A percentile compares a stretch with the other conserved stretches of the same genome.
phyloP scores from a whole-genome alignment of 2,888 invertebrate genomes.

The Augiades crinisus region DNA sequence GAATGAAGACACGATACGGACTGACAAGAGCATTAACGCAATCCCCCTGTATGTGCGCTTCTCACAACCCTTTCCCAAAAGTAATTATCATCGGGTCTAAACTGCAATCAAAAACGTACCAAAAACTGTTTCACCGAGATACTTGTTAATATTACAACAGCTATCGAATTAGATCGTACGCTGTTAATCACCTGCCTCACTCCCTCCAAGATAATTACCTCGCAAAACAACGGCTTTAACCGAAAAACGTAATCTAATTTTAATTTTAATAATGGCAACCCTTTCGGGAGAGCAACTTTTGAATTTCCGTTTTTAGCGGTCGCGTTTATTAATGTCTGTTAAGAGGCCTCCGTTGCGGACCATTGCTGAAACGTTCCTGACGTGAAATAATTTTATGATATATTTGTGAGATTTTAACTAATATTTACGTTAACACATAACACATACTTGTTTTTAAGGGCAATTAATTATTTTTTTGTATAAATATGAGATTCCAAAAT shows the following conservation, averaged over 20 bases:
- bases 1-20: background rate
- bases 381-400: background rate
- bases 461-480: too few species aligned
- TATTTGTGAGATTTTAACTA: too few species aligned
- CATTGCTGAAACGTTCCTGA: conserved; percentile 11
- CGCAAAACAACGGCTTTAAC: conserved; percentile 60
- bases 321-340: conserved; percentile 40
- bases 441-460: too few species aligned
- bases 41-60: conserved; percentile 43
- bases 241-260: conserved; percentile 74
- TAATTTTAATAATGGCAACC: conserved; percentile 71
- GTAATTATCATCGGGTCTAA: conserved; percentile 75
- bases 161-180: conserved; percentile 67
- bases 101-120: conserved; percentile 77
- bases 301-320: conserved; percentile 48
- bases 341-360: conserved; percentile 30
- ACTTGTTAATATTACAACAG: conserved; percentile 69
- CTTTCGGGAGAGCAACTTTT: conserved; percentile 49
- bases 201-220: conserved; percentile 62
- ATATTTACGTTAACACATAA: too few species aligned
- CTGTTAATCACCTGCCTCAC: conserved; percentile 50
- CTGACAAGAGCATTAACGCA: background rate
- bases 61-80: conserved; percentile 70
- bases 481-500: too few species aligned
- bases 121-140: conserved; percentile 71